These are phyloP conservation scores for Scylla paramamosain DNA, from an alignment of 1,140 invertebrate genomes.

Conservation along the genomic window DNA sequence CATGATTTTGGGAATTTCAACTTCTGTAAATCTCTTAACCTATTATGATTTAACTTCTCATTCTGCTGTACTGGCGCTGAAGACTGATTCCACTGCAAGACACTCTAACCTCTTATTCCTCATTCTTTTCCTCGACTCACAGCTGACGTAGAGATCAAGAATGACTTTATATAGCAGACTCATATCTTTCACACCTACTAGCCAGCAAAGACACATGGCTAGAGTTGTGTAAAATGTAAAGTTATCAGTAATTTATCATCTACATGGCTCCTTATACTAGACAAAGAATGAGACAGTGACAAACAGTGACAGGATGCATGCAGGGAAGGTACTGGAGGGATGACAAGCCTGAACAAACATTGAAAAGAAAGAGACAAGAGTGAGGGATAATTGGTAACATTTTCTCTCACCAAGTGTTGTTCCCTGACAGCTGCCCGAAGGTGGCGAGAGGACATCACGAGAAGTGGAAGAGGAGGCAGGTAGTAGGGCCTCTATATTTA, in stretches of 20 bases:
- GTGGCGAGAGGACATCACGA: conserved; percentile 51
- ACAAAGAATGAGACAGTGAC: too few relatives aligned
- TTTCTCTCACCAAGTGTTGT: conserved; percentile 32
- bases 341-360: too few relatives aligned
- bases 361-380: too few relatives aligned
- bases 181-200: too few relatives aligned
- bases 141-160: too few relatives aligned
- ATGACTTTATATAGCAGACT: too few relatives aligned
- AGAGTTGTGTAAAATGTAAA: too few relatives aligned
- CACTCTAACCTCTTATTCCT: not conserved
- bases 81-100: not conserved
- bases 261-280: too few relatives aligned
- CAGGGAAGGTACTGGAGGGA: too few relatives aligned
- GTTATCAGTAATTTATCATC: too few relatives aligned
- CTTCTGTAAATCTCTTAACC: not conserved
- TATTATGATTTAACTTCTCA: not conserved
- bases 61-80: not conserved
- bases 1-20: conserved; percentile 14
- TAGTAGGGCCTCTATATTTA: conserved; percentile 28
- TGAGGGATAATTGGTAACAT: not conserved
- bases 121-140: not conserved
- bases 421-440: conserved; percentile 66
- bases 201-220: too few relatives aligned
- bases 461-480: conserved; percentile 70
- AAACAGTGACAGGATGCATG: too few relatives aligned